A percentile compares a stretch with the other conserved stretches of the same genome.
phyloP scores from a whole-genome alignment of 2,888 invertebrate genomes.

The Emmelina monodactyla region DNA sequence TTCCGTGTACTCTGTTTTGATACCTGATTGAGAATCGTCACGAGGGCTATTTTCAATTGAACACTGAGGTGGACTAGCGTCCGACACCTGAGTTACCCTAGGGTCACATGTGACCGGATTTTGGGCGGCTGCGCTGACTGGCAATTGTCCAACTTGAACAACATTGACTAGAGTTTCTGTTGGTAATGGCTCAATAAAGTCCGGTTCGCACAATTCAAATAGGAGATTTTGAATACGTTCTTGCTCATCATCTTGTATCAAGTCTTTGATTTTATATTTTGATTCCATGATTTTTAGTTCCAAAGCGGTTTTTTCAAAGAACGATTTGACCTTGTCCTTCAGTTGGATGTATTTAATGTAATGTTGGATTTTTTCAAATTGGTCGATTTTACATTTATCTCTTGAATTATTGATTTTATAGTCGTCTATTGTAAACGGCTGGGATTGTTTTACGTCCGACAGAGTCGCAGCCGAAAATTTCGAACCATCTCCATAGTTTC shows the following conservation, averaged over 20 bases:
- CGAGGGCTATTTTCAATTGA: conserved; percentile 41
- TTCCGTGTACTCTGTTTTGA: conserved; percentile 56
- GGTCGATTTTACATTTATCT: conserved; percentile 10
- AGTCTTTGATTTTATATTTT: conserved; percentile 20
- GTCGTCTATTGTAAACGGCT: conserved; percentile 37
- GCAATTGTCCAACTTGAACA: conserved; percentile 64
- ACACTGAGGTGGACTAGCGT: conserved; percentile 52
- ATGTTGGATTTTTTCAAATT: conserved; percentile 24
- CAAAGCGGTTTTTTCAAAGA: conserved; percentile 34
- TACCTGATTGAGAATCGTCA: conserved; percentile 36
- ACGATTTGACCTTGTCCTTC: conserved; percentile 38
- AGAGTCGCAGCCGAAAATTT: conserved; percentile 66
- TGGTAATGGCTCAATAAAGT: conserved; percentile 65
- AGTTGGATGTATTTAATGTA: conserved; percentile 31
- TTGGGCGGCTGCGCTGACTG: conserved; percentile 52
- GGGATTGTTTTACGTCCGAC: conserved; percentile 65
- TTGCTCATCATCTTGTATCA: conserved; percentile 2
- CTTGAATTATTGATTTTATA: conserved; percentile 16
- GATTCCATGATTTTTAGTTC: conserved; percentile 27
- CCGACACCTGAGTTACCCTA: conserved; percentile 51
- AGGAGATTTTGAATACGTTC: conserved; percentile 16
- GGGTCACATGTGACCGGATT: conserved; percentile 56
- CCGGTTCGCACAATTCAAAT: conserved; percentile 64
- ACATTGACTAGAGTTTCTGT: conserved; percentile 57
- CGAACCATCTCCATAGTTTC: conserved; percentile 37